phyloP scores from a whole-genome alignment of 2,797 vertebrate genomes.

The Poecilia gillii region DNA sequence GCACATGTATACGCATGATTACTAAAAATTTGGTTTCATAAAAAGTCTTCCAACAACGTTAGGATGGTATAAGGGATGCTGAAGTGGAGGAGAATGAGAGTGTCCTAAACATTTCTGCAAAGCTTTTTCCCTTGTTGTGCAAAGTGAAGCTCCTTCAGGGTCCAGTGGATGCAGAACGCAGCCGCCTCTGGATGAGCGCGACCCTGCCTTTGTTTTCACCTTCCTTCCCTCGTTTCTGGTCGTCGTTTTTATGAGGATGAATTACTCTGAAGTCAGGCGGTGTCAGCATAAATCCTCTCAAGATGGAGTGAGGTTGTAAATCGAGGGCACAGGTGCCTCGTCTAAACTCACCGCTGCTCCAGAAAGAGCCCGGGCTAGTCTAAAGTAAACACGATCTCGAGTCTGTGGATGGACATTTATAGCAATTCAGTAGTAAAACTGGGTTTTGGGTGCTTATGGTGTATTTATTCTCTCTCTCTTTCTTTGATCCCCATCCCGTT shows the following conservation, averaged over 20 bases:
- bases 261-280: constrained; percentile 34
- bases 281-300: constrained; percentile 61
- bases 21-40: not conserved
- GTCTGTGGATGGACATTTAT: not conserved
- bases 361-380: constrained; percentile 27
- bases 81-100: not conserved
- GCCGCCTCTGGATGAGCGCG: constrained; percentile 33
- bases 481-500: constrained; percentile 4
- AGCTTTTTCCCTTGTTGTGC: not conserved
- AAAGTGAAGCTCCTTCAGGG: constrained; percentile 12
- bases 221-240: not conserved
- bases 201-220: constrained; percentile 29
- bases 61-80: not conserved
- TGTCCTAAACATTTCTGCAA: not conserved
- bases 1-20: not conserved
- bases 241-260: constrained; percentile 30
- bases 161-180: constrained; percentile 3
- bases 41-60: not conserved
- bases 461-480: not conserved
- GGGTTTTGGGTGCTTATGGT: not conserved
- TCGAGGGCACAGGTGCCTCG: constrained; percentile 57
- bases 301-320: constrained; percentile 62
- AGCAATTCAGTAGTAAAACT: not conserved
- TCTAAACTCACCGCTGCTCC: constrained; percentile 19
- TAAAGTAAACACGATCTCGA: not conserved